These are phyloP conservation scores for Lithobius niger DNA, from an alignment of 1,140 invertebrate genomes.

Conservation along the genomic window DNA sequence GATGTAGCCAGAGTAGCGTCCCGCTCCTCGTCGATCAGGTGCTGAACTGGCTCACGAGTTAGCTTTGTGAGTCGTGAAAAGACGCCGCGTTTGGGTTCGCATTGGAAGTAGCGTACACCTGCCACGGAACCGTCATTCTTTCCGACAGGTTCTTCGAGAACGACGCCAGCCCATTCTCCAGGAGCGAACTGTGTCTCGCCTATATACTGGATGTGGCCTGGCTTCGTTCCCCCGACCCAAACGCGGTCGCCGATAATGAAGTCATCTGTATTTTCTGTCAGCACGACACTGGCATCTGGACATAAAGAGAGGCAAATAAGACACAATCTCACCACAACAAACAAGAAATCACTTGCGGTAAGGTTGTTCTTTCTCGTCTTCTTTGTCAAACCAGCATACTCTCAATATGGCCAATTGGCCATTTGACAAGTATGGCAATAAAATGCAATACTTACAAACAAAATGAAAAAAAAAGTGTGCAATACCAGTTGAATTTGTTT, in stretches of 20 bases:
- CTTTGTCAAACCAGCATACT: not conserved
- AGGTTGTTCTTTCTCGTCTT: not conserved
- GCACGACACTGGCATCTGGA: slow-evolving; percentile 60
- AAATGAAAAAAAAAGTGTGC: not conserved
- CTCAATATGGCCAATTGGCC: not conserved
- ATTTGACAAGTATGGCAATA: not conserved
- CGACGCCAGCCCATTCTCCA: slow-evolving; percentile 93
- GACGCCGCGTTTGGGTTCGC: slow-evolving; percentile 80
- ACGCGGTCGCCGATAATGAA: slow-evolving; percentile 91
- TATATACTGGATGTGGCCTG: slow-evolving; percentile 88
- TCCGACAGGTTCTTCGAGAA: slow-evolving; percentile 86
- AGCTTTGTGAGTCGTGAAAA: slow-evolving; percentile 81
- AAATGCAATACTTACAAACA: not conserved
- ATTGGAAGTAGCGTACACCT: slow-evolving; percentile 84
- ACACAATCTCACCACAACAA: not conserved
- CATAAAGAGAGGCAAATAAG: not conserved
- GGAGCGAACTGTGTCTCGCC: slow-evolving; percentile 94
- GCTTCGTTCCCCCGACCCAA: slow-evolving; percentile 90
- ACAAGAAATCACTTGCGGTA: not conserved
- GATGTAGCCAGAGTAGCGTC: too few relatives aligned
- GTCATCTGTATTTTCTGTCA: slow-evolving; percentile 82
- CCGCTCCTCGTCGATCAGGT: slow-evolving; percentile 2
- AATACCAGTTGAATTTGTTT: too few relatives aligned
- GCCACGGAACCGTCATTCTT: slow-evolving; percentile 96
- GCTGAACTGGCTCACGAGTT: slow-evolving; percentile 46